Conservation (phyloP, 2,888 invertebrate species). For the Alloplasta piceator region DNA sequence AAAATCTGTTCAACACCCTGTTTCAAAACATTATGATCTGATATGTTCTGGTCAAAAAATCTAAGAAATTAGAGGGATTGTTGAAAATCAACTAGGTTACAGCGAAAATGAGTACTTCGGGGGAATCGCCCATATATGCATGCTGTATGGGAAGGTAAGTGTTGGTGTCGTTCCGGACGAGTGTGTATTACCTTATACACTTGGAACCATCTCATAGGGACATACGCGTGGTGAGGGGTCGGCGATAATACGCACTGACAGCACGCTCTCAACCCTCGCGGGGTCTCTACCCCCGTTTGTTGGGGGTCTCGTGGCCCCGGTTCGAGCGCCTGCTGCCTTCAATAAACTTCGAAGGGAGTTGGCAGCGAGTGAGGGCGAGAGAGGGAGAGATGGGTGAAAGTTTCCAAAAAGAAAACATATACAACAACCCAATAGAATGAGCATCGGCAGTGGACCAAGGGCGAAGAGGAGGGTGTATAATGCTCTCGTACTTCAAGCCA, state of each 20-base stretch:
- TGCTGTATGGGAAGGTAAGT: slow-evolving; percentile 20
- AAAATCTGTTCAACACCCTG: too few relatives aligned
- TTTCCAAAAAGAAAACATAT: slow-evolving; percentile 78
- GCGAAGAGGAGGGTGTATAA: slow-evolving; percentile 46
- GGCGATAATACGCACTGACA: slow-evolving; percentile 82
- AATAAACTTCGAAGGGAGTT: slow-evolving; percentile 40
- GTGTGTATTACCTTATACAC: slow-evolving; percentile 61
- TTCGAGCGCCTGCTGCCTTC: slow-evolving; percentile 60
- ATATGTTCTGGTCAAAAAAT: too few relatives aligned
- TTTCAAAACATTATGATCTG: too few relatives aligned
- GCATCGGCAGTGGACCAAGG: slow-evolving; percentile 75
- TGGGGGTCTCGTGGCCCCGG: slow-evolving; percentile 66
- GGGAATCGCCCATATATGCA: slow-evolving; percentile 7
- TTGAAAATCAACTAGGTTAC: too few relatives aligned
- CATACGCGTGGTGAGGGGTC: slow-evolving; percentile 67
- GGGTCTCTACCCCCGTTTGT: slow-evolving; percentile 46
- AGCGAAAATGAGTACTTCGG: too few relatives aligned
- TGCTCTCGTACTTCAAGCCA: slow-evolving; percentile 43
- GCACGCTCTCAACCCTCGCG: slow-evolving; percentile 75
- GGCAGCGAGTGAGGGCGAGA: slow-evolving; percentile 32
- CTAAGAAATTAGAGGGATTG: too few relatives aligned
- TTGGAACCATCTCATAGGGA: slow-evolving; percentile 51
- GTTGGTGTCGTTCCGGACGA: slow-evolving; percentile 62
- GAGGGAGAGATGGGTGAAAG: slow-evolving; percentile 61
- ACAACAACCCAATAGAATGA: slow-evolving; percentile 80